A percentile compares a stretch with the other conserved stretches of the same genome.
These are phyloP conservation scores for Ia io DNA, from an alignment of 2,113 vertebrate species.

Conservation along the genomic window DNA sequence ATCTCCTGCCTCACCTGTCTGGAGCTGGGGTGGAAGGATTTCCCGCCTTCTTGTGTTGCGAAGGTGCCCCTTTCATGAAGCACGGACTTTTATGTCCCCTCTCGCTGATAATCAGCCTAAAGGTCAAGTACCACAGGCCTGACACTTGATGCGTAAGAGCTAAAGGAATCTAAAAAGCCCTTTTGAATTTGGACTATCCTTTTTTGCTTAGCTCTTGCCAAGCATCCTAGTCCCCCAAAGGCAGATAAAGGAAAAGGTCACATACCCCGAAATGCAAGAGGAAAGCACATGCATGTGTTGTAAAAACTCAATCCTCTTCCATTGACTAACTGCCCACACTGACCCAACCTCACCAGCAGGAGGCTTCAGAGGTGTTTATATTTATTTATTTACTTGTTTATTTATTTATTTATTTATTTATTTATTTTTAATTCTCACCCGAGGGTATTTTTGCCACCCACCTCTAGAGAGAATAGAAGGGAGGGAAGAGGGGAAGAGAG, in stretches of 20 bases:
- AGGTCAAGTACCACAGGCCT: neutral
- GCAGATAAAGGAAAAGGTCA: neutral
- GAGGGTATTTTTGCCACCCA: no score
- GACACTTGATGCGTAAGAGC: neutral
- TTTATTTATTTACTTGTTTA: no score
- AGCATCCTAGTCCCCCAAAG: neutral
- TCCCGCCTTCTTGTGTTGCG: neutral
- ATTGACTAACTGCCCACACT: neutral
- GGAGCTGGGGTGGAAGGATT: neutral
- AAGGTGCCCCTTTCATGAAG: neutral
- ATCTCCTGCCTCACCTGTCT: fast-evolving
- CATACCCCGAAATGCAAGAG: fast-evolving
- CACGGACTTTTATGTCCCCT: neutral
- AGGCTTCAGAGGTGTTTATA: neutral
- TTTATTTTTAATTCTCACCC: no score
- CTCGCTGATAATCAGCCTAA: neutral
- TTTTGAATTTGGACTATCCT: neutral
- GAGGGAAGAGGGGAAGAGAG: no score
- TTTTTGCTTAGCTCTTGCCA: neutral
- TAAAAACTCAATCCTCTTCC: neutral
- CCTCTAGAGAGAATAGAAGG: no score
- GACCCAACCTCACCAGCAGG: neutral
- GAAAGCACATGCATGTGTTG: neutral
- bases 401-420: neutral
- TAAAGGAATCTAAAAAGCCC: neutral